Conservation (phyloP, 1,140 invertebrate species). For the Diorhabda elongata region DNA sequence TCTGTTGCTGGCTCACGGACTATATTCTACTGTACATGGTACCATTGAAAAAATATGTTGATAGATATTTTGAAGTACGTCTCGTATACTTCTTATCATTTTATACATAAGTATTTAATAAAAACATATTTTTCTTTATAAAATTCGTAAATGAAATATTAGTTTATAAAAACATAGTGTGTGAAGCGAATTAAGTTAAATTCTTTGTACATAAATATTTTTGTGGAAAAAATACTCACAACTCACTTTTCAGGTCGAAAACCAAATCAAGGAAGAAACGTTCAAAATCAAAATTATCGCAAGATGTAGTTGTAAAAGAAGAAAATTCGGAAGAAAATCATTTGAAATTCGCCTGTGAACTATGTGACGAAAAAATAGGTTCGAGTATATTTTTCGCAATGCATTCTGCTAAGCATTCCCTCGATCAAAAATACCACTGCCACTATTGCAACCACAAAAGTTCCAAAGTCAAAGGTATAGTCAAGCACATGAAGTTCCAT, state of each 20-base stretch:
- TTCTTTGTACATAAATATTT: too few species aligned
- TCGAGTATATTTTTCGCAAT: conserved; percentile 33
- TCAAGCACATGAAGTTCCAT: conserved; percentile 40
- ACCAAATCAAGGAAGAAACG: not conserved
- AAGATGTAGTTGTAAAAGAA: not conserved
- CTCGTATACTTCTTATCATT: too few species aligned
- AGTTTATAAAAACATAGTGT: too few species aligned
- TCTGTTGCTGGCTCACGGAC: too few species aligned
- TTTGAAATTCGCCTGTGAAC: conserved; percentile 30
- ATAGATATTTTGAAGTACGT: too few species aligned
- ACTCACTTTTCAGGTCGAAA: not conserved
- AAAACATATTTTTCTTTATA: too few species aligned
- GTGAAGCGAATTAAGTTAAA: too few species aligned
- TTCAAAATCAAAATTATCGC: not conserved
- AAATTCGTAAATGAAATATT: too few species aligned
- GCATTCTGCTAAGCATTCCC: conserved; percentile 38
- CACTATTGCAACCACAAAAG: conserved; percentile 46
- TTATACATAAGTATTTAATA: too few species aligned
- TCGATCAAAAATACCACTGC: conserved; percentile 43
- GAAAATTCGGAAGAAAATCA: conserved; percentile 15
- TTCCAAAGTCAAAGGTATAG: conserved; percentile 42
- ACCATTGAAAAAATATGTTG: too few species aligned
- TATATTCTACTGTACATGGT: too few species aligned
- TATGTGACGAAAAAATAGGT: conserved; percentile 35
- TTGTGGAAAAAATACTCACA: not conserved